Percentiles rank a stretch among this genome's conserved stretches.
Evolutionary conservation across 2,888 invertebrate genomes (phyloP).

Genomic region (Mamestra brassicae): DNA sequence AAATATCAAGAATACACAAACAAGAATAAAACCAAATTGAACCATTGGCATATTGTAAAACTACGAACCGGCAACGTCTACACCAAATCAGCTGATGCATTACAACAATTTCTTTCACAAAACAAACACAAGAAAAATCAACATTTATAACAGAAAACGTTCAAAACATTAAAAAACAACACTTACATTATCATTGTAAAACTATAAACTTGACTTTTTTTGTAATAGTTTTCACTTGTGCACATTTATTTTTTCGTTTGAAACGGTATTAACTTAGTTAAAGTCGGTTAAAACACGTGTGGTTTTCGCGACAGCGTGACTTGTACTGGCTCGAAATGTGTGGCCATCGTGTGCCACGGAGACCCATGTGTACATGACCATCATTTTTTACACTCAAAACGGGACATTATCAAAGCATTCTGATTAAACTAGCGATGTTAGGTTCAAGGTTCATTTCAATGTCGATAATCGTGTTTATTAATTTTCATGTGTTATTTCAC

Average conservation of each 20-base stretch:
- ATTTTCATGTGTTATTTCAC: not conserved
- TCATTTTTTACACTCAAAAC: not conserved
- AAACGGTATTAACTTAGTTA: not conserved
- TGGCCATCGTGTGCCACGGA: not conserved
- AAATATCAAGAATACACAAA: not conserved
- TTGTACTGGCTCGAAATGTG: constrained; percentile 15
- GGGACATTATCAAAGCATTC: not conserved
- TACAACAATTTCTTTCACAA: constrained; percentile 10
- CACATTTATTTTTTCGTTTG: constrained; percentile 14
- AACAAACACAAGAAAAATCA: not conserved
- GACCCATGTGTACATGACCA: not conserved
- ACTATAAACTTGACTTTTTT: not conserved
- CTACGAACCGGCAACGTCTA: not conserved
- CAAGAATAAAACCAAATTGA: not conserved
- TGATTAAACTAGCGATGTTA: not conserved
- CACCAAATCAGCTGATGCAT: constrained; percentile 36
- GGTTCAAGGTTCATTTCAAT: not conserved
- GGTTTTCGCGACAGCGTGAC: constrained; percentile 13
- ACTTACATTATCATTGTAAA: constrained; percentile 42
- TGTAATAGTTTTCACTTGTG: constrained; percentile 16
- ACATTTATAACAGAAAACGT: not conserved
- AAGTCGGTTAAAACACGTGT: not conserved
- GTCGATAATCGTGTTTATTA: not conserved
- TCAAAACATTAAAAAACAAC: not conserved
- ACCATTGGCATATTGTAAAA: not conserved